Evolutionary conservation across 1,140 invertebrate species (phyloP), one percentile per base, ranked within the genome.

Genomic region (Riptortus pedestris): DNA sequence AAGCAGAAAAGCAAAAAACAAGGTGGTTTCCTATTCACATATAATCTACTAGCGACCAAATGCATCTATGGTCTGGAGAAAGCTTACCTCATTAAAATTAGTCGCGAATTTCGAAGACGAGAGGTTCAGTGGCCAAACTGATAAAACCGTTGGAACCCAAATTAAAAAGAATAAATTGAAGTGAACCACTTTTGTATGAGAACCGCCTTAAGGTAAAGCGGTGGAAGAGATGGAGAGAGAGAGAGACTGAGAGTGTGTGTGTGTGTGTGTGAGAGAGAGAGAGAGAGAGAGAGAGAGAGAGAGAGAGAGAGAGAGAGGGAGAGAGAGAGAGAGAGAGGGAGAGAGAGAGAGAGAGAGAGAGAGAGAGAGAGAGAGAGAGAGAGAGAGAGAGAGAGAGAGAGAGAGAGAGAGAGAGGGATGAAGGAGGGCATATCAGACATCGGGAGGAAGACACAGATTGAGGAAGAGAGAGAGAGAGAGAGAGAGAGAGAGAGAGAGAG

Each of bases 231-330:
- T 5, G 16, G 33, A 38, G 33, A 38, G 33, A 38, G 33, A 38
- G 33, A 38, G 33, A 38, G 33, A 38, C 7, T 9, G 33, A 38
- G 33, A 38, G 33, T 9, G 33, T 9, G 33, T 9, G 33, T 9
- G 33, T 9, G 33, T 9, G 33, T 9, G 33, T 9, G 33, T 9
- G 33, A 38, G 24, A 52, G 63, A 62, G 57, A 26, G 33, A 27
- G 57, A 31, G 28, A 33, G 26, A 31, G 58, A 60, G 57, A 22
- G 24, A 26, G 55, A 26, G 57, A 26, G 29, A 31, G 63, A 47
- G 45, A 14, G 33, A n/a, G 29, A 27, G 45, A 28, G 11, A 31
- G 33, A 60, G 27, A 45, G 31, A 28, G 18, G 18, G 47, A 24
- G 26, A 48, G 16, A 43, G 24, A 20, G 11, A 26, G 63, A 38